Evolutionary conservation across 2,888 invertebrate genomes (phyloP).

Genomic region (Lacanobia wlatinum): DNA sequence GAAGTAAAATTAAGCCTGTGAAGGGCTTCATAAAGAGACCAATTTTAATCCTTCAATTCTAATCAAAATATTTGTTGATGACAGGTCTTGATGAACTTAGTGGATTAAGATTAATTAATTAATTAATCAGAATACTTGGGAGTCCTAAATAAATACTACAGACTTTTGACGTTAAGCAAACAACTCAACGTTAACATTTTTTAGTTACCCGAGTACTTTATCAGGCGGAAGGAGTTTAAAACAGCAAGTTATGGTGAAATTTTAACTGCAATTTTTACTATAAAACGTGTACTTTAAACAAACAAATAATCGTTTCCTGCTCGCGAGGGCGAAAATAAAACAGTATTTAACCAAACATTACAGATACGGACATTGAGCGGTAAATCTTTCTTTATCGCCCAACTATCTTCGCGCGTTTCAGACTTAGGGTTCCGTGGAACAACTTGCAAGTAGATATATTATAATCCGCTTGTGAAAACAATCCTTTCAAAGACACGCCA

Average conservation of each 20-base stretch:
- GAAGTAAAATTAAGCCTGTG: slow-evolving; percentile 61
- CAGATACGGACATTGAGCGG: slow-evolving; percentile 61
- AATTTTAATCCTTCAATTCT: slow-evolving; percentile 63
- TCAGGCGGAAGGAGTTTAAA: slow-evolving; percentile 39
- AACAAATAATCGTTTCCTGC: slow-evolving; percentile 60
- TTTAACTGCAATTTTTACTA: slow-evolving; percentile 54
- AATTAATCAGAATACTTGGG: slow-evolving; percentile 24
- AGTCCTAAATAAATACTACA: slow-evolving; percentile 36
- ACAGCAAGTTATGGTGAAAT: slow-evolving; percentile 31
- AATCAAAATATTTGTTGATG: slow-evolving; percentile 51
- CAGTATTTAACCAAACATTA: slow-evolving; percentile 70
- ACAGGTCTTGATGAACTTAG: slow-evolving; percentile 33
- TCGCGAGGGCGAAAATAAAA: slow-evolving; percentile 64
- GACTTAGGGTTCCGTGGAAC: slow-evolving; percentile 50
- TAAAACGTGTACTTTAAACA: slow-evolving; percentile 41
- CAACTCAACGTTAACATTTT: slow-evolving; percentile 16
- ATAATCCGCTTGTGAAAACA: slow-evolving; percentile 49
- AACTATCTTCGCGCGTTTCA: slow-evolving; percentile 68
- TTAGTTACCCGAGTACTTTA: not conserved
- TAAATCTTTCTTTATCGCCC: slow-evolving; percentile 75
- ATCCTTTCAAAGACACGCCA: slow-evolving; percentile 27
- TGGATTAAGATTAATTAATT: slow-evolving; percentile 43
- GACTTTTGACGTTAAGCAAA: slow-evolving; percentile 14
- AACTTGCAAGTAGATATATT: slow-evolving; percentile 36
- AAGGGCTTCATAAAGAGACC: slow-evolving; percentile 58